Conservation (phyloP, 2,888 invertebrate species). For the Graphium colonna region DNA sequence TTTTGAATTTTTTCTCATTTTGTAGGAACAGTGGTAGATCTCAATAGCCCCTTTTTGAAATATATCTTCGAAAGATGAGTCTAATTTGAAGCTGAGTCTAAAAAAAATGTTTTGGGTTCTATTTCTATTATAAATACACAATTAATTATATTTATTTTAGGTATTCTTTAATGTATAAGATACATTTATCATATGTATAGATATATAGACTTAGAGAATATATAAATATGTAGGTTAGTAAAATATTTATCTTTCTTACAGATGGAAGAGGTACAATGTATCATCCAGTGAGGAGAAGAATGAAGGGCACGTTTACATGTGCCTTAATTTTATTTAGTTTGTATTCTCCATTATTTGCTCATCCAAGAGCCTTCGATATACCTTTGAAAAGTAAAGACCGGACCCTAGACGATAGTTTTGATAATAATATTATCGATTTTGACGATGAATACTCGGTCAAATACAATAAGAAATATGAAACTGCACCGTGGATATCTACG, state of each 20-base stretch:
- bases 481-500: constrained; percentile 47
- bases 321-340: constrained; percentile 51
- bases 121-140: too few relatives aligned
- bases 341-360: constrained; percentile 30
- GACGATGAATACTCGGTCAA: constrained; percentile 62
- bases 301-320: constrained; percentile 47
- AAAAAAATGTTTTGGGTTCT: too few relatives aligned
- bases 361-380: constrained; percentile 46
- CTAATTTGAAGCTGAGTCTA: too few relatives aligned
- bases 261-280: constrained; percentile 60
- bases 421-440: constrained; percentile 68
- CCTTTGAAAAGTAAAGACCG: constrained; percentile 34
- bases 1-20: too few relatives aligned
- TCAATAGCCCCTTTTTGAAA: too few relatives aligned
- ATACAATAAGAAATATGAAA: constrained; percentile 56
- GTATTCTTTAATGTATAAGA: too few relatives aligned
- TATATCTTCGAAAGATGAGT: too few relatives aligned
- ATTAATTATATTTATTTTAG: too few relatives aligned
- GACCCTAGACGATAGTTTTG: constrained; percentile 44
- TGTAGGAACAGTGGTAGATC: too few relatives aligned
- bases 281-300: constrained; percentile 61
- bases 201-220: too few relatives aligned
- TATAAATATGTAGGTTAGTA: too few relatives aligned
- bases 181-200: too few relatives aligned
- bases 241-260: constrained; percentile 45